Base-by-base conservation (phyloP, 2,888 invertebrate genomes). In the Tipula confusa region DNA sequence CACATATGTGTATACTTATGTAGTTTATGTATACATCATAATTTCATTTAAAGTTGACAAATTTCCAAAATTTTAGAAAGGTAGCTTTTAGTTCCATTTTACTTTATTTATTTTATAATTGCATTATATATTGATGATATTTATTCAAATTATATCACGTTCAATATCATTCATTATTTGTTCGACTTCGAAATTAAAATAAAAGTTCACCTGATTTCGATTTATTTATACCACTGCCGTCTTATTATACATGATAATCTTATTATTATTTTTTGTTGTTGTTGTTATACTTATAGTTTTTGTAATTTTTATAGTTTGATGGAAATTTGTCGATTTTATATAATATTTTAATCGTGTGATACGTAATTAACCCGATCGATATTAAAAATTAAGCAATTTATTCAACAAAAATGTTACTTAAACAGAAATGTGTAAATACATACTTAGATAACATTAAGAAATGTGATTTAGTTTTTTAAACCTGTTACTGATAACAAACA, bases 71-170 rank as follows among this genome's bases (percentile, higher is more conserved):
- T 64, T 64, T 64, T 64, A 64, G 64, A 64, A 64, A 64, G 64
- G 64, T 64, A 64, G 24, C 11, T 64, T 24, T 64, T 64, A 9
- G 18, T 64, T 64, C 3, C 18, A 64, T 64, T 64, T 64, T 64
- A 24, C 64, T 64, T 64, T 64, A 64, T 64, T 64, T 64, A 24
- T 24, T 64, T 64, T 64, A 64, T 64, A 64, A 64, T 24, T 64
- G 9, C 18, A 64, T 64, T 64, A 64, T 11, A 64, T 15, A 43
- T 7, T 18, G 64, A 64, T 24, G 18, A 18, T 64, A 64, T 64
- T 64, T 64, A 64, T 64, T 64, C 24, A 64, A 64, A 64, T 64
- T 43, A 64, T 64, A 64, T 64, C 64, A 64, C 64, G 64, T 64
- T n/a, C 43, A 3, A 43, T 43, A 64, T 64, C 7, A 18, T 24